Base-by-base conservation (phyloP, 2,888 invertebrate species). In the Mechanitis messenoides region DNA sequence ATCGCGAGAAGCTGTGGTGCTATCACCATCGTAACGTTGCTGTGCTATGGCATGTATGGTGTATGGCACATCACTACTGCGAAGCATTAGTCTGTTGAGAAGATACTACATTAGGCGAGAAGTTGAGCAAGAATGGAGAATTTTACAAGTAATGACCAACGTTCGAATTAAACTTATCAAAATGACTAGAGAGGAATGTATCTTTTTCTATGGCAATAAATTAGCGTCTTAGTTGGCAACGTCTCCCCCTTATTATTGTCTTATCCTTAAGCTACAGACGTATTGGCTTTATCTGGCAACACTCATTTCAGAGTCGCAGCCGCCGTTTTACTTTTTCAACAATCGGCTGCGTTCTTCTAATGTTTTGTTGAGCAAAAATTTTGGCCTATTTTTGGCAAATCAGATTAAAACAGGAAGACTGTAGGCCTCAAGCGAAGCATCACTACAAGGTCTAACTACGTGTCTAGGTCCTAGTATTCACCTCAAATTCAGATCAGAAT, bases 171-270 rank as follows among this genome's bases (percentile, higher is more conserved):
- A 66, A 64, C 60, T 56, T 65, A 66, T 64, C 64, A 72, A 80
- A 85, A 86, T 88, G 89, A 88, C 88, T 88, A 88, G 88, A 87
- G 75, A 82, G 88, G 87, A 89, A 89, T 87, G 88, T 87, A 75
- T 80, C 72, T 70, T 66, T 70, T 77, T 76, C 57, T 78, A 76
- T 81, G 83, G 81, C 82, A 80, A 82, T 80, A 70, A 72, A 74
- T 67, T 63, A 83, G 82, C 83, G 77, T 83, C 81, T 77, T 74
- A 78, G 80, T 83, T 85, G 86, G 86, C 86, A 83, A 80, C 77
- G 75, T 81, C 80, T 78, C 78, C 72, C 78, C 76, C 7, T 71
- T 77, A 80, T 87, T 88, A 87, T 87, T 87, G 87, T 88, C 87
- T 79, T 83, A 80, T 80, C 77, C 84, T 85, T 84, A 87, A 76